phyloP scores from a whole-genome alignment of 2,113 vertebrate species.

The Ctenomys sociabilis region DNA sequence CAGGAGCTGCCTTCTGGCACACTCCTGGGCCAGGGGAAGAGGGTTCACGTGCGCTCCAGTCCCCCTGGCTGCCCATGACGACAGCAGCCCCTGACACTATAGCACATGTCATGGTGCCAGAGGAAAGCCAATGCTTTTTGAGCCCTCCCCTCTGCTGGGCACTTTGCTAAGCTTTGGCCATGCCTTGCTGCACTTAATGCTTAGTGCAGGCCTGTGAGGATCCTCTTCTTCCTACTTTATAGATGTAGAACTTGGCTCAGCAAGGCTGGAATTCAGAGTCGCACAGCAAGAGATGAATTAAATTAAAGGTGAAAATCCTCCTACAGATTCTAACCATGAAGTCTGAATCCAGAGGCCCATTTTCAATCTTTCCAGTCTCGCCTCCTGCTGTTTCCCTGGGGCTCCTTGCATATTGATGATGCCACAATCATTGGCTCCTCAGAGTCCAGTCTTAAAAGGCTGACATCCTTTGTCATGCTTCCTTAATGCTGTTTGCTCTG shows the following conservation, averaged over 20 bases:
- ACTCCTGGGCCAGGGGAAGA: background rate
- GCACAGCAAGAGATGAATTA: background rate
- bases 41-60: background rate
- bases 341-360: background rate
- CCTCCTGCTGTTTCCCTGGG: background rate
- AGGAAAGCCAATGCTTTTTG: background rate
- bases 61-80: background rate
- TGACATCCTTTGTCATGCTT: background rate
- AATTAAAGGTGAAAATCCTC: background rate
- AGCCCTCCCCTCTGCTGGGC: too few relatives aligned
- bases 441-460: background rate
- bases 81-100: background rate
- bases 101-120: rapidly evolving
- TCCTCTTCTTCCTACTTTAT: background rate
- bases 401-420: background rate
- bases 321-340: background rate
- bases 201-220: background rate
- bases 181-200: background rate
- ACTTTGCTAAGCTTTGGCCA: background rate
- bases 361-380: background rate
- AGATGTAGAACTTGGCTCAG: background rate
- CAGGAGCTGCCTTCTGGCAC: background rate
- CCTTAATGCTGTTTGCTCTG: background rate
- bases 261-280: background rate
- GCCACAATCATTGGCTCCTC: background rate